Conservation (phyloP, 2,797 vertebrate genomes). For the Parotocinclus haroldoi region DNA sequence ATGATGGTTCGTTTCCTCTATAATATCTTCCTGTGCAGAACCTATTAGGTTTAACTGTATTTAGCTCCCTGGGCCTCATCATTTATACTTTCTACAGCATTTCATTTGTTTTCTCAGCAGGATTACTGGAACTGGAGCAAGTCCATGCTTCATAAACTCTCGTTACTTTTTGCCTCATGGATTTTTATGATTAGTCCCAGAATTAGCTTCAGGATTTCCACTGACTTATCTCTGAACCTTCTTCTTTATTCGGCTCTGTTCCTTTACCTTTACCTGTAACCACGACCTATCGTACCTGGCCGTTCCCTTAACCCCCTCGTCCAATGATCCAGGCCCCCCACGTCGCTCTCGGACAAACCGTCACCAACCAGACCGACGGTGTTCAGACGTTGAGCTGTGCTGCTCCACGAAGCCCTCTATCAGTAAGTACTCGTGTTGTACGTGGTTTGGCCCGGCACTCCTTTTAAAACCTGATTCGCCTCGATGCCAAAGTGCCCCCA, state of each 20-base stretch:
- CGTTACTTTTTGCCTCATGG: too few species aligned
- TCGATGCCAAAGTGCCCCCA: slow-evolving; percentile 7
- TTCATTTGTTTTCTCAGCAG: slow-evolving; percentile 10
- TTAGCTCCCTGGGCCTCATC: neutral
- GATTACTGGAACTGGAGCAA: neutral
- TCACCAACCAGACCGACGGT: slow-evolving; percentile 62
- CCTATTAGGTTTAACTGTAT: neutral
- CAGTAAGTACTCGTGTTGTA: slow-evolving; percentile 75
- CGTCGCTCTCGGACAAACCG: slow-evolving; percentile 72
- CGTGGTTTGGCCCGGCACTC: slow-evolving; percentile 50
- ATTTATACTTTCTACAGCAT: neutral
- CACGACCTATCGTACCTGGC: slow-evolving; percentile 36
- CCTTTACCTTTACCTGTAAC: slow-evolving; percentile 42
- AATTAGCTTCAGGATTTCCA: too few species aligned
- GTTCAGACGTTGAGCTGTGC: slow-evolving; percentile 73
- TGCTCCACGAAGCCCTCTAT: slow-evolving; percentile 67
- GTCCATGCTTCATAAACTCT: too few species aligned
- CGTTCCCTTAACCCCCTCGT: slow-evolving; percentile 47
- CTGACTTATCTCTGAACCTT: too few species aligned
- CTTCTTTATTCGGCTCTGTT: slow-evolving; percentile 36
- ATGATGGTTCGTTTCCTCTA: too few species aligned
- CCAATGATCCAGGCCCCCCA: slow-evolving; percentile 62
- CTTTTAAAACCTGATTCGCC: slow-evolving; percentile 20
- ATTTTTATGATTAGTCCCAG: too few species aligned
- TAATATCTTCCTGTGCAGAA: neutral